phyloP scores from a whole-genome alignment of 2,797 vertebrate genomes.

The Sebastiscus albofasciatus region DNA sequence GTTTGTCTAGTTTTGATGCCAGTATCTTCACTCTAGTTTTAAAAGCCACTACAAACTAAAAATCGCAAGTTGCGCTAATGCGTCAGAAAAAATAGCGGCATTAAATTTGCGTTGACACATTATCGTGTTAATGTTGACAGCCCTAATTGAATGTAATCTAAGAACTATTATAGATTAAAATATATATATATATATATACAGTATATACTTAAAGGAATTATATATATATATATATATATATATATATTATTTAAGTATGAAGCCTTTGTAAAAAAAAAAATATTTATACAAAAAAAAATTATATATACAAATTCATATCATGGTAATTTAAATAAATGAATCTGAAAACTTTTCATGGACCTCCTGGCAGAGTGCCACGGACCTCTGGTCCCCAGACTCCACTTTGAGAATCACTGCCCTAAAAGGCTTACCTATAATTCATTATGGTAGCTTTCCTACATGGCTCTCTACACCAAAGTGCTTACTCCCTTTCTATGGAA shows the following conservation, averaged over 20 bases:
- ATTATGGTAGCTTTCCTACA: slow-evolving; percentile 5
- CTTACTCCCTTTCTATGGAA: slow-evolving; percentile 42
- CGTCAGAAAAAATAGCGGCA: too few relatives aligned
- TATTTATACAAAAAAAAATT: too few relatives aligned
- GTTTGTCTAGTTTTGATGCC: too few relatives aligned
- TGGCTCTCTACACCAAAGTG: slow-evolving; percentile 33
- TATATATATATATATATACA: too few relatives aligned
- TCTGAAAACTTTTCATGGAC: background rate
- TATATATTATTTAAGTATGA: background rate
- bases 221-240: background rate
- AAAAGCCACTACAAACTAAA: too few relatives aligned
- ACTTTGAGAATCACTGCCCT: background rate
- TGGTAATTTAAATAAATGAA: background rate
- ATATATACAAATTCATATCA: background rate
- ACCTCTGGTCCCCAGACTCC: background rate
- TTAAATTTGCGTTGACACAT: too few relatives aligned
- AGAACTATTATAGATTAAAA: too few relatives aligned
- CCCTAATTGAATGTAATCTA: too few relatives aligned
- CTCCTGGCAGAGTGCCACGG: background rate
- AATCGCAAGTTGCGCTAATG: too few relatives aligned
- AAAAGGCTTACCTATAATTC: slow-evolving; percentile 36
- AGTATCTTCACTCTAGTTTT: too few relatives aligned
- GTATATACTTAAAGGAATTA: too few relatives aligned
- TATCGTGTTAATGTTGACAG: too few relatives aligned
- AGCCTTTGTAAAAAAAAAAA: background rate